A percentile compares a stretch with the other conserved stretches of the same genome.
These are phyloP conservation scores for Brachystomella parvula DNA, from an alignment of 1,140 invertebrate genomes.

Conservation along the genomic window DNA sequence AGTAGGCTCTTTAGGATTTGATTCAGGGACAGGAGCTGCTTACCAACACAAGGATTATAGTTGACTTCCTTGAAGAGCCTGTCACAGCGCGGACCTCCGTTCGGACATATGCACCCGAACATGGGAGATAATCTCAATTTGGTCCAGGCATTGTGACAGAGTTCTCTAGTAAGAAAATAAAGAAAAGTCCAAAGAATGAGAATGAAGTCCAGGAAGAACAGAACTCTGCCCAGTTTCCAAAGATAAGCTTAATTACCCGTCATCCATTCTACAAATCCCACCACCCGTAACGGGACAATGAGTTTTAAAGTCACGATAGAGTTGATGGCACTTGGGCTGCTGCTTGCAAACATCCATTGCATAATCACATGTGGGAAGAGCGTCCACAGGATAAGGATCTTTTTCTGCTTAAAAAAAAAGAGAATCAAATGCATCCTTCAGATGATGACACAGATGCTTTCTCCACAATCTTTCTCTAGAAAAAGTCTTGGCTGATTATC, in stretches of 20 bases:
- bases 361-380: slow-evolving; percentile 76
- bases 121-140: slow-evolving; percentile 71
- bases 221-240: background rate
- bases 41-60: slow-evolving; percentile 84
- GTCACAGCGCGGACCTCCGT: slow-evolving; percentile 75
- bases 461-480: background rate
- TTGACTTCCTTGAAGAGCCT: slow-evolving; percentile 75
- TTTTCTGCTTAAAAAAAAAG: slow-evolving; percentile 57
- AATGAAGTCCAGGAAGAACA: background rate
- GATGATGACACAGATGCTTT: background rate
- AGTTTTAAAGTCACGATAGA: slow-evolving; percentile 73
- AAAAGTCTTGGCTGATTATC: slow-evolving; percentile 1
- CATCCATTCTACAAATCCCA: slow-evolving; percentile 70
- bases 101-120: slow-evolving; percentile 84
- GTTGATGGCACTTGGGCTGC: slow-evolving; percentile 58
- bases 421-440: slow-evolving; percentile 10
- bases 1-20: background rate
- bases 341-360: slow-evolving; percentile 71
- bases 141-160: slow-evolving; percentile 73
- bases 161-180: slow-evolving; percentile 53
- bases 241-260: slow-evolving; percentile 53
- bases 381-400: slow-evolving; percentile 75
- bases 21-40: slow-evolving; percentile 43
- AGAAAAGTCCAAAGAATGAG: background rate
- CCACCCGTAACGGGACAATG: slow-evolving; percentile 73